These are phyloP conservation scores for Sinella curviseta DNA, from an alignment of 1,140 invertebrate genomes.

Conservation along the genomic window DNA sequence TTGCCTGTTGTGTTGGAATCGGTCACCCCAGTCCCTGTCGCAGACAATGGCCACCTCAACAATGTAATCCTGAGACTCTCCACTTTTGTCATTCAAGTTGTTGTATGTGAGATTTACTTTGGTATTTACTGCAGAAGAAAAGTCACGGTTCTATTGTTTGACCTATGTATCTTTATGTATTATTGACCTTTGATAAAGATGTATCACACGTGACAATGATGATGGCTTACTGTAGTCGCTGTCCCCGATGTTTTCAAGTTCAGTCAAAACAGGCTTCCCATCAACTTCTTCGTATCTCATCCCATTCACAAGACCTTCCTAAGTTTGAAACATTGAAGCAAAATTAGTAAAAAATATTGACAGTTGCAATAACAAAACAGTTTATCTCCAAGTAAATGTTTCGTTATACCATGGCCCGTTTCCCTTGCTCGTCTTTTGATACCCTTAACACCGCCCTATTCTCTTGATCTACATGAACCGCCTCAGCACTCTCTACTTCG, in stretches of 20 bases:
- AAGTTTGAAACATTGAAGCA: too few relatives aligned
- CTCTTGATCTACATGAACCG: not conserved
- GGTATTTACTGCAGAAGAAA: not conserved
- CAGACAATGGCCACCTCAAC: not conserved
- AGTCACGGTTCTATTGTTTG: too few relatives aligned
- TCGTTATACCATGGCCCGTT: too few relatives aligned
- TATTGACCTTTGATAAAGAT: not conserved
- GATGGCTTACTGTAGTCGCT: too few relatives aligned
- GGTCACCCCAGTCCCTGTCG: constrained; percentile 21
- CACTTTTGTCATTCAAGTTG: not conserved
- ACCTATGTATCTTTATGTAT: too few relatives aligned
- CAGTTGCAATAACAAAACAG: too few relatives aligned
- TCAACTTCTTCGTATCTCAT: not conserved
- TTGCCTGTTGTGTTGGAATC: constrained; percentile 4
- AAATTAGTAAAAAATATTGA: too few relatives aligned
- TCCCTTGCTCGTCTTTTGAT: not conserved
- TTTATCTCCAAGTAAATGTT: too few relatives aligned
- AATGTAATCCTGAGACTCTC: not conserved
- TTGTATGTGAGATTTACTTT: not conserved
- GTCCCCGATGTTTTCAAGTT: too few relatives aligned
- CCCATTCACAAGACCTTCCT: not conserved
- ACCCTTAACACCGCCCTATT: not conserved
- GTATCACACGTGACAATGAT: not conserved
- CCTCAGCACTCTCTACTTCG: not conserved
- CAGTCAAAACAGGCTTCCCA: too few relatives aligned